phyloP scores from a whole-genome alignment of 2,888 invertebrate genomes.

The Scotopteryx bipunctaria region DNA sequence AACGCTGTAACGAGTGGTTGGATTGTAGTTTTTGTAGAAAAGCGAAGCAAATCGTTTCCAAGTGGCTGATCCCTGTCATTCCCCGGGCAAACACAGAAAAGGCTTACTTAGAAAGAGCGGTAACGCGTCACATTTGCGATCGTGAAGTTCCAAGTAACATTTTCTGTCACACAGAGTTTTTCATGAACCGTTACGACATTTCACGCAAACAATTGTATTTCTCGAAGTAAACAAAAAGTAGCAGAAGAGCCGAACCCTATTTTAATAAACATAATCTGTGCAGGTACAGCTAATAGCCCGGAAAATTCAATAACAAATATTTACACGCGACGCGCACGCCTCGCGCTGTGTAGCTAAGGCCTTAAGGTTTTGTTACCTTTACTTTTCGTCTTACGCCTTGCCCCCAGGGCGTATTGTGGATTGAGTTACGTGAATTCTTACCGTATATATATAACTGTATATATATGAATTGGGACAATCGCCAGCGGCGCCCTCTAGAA shows the following conservation, averaged over 20 bases:
- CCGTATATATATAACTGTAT: conserved; percentile 5
- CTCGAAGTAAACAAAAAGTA: neutral
- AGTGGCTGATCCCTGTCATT: no score
- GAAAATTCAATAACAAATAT: conserved; percentile 10
- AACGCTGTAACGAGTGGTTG: no score
- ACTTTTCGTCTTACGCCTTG: conserved; percentile 37
- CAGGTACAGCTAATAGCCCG: neutral
- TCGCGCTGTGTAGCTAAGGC: conserved; percentile 11
- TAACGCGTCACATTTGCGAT: no score
- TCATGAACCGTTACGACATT: no score
- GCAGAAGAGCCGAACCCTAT: neutral
- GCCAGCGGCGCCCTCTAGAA: conserved; percentile 63
- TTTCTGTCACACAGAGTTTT: no score
- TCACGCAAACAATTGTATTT: neutral
- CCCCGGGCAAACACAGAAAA: no score
- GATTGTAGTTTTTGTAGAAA: no score
- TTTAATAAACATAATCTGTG: neutral
- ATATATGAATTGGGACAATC: conserved; percentile 42
- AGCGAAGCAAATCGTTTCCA: no score
- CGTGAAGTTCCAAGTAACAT: no score
- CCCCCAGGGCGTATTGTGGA: conserved; percentile 35
- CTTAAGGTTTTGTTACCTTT: conserved; percentile 34
- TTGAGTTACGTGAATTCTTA: conserved; percentile 38
- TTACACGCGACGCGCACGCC: neutral
- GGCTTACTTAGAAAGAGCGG: no score